Base-by-base conservation (phyloP, 2,797 vertebrate genomes). In the Acanthurus lineatus region DNA sequence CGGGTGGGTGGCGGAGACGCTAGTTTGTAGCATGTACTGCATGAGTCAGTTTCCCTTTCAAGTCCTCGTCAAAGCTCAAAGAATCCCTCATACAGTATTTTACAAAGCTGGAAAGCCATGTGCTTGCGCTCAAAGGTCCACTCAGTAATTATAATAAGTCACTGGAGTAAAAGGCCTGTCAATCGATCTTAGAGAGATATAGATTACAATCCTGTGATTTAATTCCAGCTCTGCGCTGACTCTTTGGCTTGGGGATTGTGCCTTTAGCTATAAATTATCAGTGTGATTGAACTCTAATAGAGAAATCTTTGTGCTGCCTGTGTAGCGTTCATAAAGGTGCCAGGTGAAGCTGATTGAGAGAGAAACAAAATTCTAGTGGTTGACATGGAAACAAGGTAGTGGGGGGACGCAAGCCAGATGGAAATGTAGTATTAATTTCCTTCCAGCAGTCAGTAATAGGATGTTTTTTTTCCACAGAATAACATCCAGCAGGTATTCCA, bases 401-500 rank as follows among this genome's bases (percentile, higher is more conserved):
- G 71, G 66, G 79, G 77, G 87, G 86, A 88, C 82, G 62, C 65
- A 81, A 82, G 82, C 85, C 81, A 92, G 79, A 90, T 88, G 90
- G 84, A 92, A 91, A 91, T 93, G 84, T 69, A 68, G 85, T 88
- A 80, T 82, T 88, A 79, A 88, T 90, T 91, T 92, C 84, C 85
- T 78, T 84, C 76, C 86, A 87, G 90, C 85, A 71, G 71, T 82
- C 79, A 58, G 78, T 92, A 93, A 91, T 81, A 82, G 59, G 73
- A 87, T 91, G 85, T 32, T 42, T 83, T 85, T 60, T 68, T 35
- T 3, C 65, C 58, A 82, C 93, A 95, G 98, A 99, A 96, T 93
- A 99, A 99, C 85, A 96, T 99, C 91, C 98, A 99, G 94, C 97
- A 98, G 90, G 94, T 96, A 78, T 99, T 99, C 94, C 97, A 97